A percentile compares a stretch with the other conserved stretches of the same genome.
These are phyloP conservation scores for Prochilodus magdalenae DNA, from an alignment of 2,113 vertebrate genomes.

Conservation along the genomic window DNA sequence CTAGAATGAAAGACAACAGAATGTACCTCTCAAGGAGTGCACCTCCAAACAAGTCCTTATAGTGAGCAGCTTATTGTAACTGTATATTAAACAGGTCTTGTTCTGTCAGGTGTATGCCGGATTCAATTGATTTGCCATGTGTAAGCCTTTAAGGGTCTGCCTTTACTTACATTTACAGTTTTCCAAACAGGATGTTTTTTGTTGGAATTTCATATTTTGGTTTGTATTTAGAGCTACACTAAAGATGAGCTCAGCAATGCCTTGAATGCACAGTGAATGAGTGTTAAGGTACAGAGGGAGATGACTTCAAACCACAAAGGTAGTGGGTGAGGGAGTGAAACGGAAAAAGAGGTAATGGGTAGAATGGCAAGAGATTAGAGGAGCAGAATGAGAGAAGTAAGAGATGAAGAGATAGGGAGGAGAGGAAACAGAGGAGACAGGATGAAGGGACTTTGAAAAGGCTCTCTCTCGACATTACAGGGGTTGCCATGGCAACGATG, in stretches of 20 bases:
- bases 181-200: too few species aligned
- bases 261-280: constrained; percentile 5
- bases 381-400: background rate
- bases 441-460: constrained; percentile 47
- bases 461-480: constrained; percentile 44
- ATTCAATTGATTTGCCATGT: background rate
- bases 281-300: background rate
- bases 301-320: background rate
- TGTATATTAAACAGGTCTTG: too few species aligned
- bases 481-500: constrained; percentile 65
- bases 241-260: background rate
- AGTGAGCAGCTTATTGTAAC: too few species aligned
- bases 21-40: background rate
- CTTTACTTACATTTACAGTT: too few species aligned
- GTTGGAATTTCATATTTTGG: background rate
- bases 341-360: background rate
- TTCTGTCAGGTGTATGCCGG: too few species aligned
- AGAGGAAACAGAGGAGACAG: constrained; percentile 40
- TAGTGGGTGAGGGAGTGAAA: background rate
- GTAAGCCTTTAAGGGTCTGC: too few species aligned
- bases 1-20: background rate
- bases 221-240: background rate
- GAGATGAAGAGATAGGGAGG: constrained; percentile 16
- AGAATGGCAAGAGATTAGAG: background rate
- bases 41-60: too few species aligned